Conservation (phyloP, 1,140 invertebrate species). For the Saccostrea cuccullata region DNA sequence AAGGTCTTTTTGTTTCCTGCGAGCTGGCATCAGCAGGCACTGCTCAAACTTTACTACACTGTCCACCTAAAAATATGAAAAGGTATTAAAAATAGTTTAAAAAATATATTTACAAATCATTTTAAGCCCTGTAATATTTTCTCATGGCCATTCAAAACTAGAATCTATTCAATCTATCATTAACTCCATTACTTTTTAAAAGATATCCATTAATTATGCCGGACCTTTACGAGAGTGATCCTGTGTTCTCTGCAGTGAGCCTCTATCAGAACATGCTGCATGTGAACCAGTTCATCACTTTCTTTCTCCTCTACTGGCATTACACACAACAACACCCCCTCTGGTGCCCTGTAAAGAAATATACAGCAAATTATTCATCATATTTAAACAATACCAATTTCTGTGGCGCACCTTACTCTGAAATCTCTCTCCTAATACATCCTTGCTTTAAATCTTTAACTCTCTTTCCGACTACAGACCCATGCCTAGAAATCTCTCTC, state of each 20-base stretch:
- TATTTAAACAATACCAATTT: neutral
- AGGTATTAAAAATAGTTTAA: neutral
- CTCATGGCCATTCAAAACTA: too few species aligned
- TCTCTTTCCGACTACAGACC: neutral
- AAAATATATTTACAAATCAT: neutral
- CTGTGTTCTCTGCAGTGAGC: conserved; percentile 40
- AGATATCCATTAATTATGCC: neutral
- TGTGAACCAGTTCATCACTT: conserved; percentile 19
- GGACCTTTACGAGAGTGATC: conserved; percentile 20
- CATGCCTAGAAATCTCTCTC: neutral
- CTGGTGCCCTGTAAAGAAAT: conserved; percentile 5
- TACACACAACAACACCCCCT: neutral
- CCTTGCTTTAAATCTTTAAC: too few species aligned
- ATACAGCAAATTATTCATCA: neutral
- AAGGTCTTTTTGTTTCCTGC: neutral
- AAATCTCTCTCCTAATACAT: neutral
- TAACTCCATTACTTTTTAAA: neutral
- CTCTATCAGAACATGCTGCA: conserved; percentile 37
- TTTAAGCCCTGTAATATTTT: neutral
- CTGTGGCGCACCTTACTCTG: neutral
- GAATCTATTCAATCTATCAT: too few species aligned
- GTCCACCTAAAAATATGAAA: neutral
- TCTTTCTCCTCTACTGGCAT: neutral
- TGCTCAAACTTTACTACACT: conserved; percentile 12
- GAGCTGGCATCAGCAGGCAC: neutral